Conservation (phyloP, 2,888 invertebrate genomes). For the Heteropelma amictum region DNA sequence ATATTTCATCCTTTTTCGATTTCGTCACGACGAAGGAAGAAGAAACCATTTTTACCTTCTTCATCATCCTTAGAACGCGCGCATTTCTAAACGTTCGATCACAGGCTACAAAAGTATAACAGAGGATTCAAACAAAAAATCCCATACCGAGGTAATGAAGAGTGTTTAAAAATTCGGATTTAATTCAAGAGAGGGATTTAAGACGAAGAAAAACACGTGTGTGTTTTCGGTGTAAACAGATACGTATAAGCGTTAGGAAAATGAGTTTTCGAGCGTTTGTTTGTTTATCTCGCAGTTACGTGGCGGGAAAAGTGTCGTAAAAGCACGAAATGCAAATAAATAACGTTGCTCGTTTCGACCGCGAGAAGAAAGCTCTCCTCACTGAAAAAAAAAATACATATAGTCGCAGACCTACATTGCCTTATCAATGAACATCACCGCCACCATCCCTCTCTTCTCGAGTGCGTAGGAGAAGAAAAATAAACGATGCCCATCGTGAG, state of each 20-base stretch:
- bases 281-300: conserved; percentile 1
- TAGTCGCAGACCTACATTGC: conserved; percentile 67
- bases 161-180: neutral
- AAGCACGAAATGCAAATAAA: conserved; percentile 52
- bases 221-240: conserved; percentile 37
- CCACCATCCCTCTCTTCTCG: conserved; percentile 45
- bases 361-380: too few relatives aligned
- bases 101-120: too few relatives aligned
- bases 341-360: conserved; percentile 18
- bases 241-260: conserved; percentile 24
- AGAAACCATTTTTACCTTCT: too few relatives aligned
- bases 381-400: too few relatives aligned
- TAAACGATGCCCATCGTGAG: conserved; percentile 71
- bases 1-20: conserved; percentile 37
- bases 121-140: too few relatives aligned
- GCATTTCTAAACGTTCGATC: too few relatives aligned
- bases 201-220: neutral
- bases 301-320: conserved; percentile 33
- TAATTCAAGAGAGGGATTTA: neutral
- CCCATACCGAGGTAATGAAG: too few relatives aligned
- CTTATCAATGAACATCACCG: conserved; percentile 71
- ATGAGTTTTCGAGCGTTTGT: neutral
- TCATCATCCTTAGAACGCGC: too few relatives aligned
- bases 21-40: too few relatives aligned
- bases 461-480: conserved; percentile 71